Evolutionary conservation across 2,113 vertebrate species (phyloP).

Genomic region (Chionomys nivalis): DNA sequence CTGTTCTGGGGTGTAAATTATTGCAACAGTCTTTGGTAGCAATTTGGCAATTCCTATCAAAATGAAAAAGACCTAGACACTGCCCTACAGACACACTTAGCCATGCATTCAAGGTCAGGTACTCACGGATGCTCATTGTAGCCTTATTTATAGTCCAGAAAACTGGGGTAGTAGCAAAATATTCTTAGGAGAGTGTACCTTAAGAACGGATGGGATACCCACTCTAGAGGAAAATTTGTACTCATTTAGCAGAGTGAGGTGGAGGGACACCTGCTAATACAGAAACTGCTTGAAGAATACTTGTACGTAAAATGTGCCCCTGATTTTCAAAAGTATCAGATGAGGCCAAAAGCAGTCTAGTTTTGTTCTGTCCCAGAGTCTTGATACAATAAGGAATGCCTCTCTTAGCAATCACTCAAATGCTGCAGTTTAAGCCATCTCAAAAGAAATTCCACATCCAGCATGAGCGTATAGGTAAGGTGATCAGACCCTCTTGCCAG

Average conservation of each 20-base stretch:
- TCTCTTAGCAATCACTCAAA: background rate
- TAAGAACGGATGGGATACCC: background rate
- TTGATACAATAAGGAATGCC: background rate
- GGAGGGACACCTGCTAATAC: background rate
- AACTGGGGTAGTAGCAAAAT: background rate
- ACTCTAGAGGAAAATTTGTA: background rate
- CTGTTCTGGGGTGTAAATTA: background rate
- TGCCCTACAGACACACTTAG: conserved; percentile 44
- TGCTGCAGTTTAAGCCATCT: background rate
- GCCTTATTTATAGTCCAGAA: background rate
- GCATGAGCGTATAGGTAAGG: background rate
- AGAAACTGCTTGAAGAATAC: background rate
- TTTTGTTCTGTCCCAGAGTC: background rate
- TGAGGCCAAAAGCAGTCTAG: background rate
- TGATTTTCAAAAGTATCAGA: background rate
- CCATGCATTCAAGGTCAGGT: background rate
- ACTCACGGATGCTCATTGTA: background rate
- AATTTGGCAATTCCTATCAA: conserved; percentile 39
- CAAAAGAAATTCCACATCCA: conserved; percentile 27
- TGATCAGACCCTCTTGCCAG: background rate
- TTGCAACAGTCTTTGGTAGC: background rate
- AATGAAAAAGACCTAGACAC: conserved; percentile 36
- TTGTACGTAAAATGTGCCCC: background rate
- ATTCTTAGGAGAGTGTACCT: background rate
- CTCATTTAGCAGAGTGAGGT: background rate